Base-by-base conservation (phyloP, 2,113 vertebrate genomes). In the Potamarius usumacintae region DNA sequence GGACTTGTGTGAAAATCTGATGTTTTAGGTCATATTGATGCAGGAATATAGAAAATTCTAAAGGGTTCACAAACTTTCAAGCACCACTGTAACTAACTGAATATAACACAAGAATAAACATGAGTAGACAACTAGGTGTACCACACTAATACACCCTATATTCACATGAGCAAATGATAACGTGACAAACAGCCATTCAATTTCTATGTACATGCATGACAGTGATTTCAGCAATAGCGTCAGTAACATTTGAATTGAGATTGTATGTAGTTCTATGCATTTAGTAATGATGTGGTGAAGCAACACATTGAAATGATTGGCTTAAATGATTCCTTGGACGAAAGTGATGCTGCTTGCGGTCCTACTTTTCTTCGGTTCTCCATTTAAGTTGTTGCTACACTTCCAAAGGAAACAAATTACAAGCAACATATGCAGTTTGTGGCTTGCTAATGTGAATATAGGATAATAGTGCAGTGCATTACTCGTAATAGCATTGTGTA, bases 401-500 rank as follows among this genome's bases (percentile, higher is more conserved):
- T 18, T 9, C 18, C 53, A 80, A n/a, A 58, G 34, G 15, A 58
- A 53, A 58, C 53, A 57, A 57, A 58, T 80, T 80, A 30, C 78
- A 57, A 30, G 52, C 53, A 80, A 30, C 78, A 10, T 8, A 80
- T 80, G 78, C n/a, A 9, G 25, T 57, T 79, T 55, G 77, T 18
- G 52, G 52, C 14, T 79, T 79, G 52, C 53, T 78, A 53, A 25
- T 77, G 50, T 77, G 22, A 53, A n/a, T 77, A 77, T 80, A 80
- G 7, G n/a, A 53, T 80, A 80, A 79, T 27, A 57, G n/a, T 79
- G 52, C 25, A 17, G 77, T 27, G 4, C 2, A 15, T 57, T 27
- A 30, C 25, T 18, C n/a, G 52, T 55, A 79, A 55, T 57, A 57
- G 77, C 12, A 55, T 9, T 17, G 12, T 57, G n/a, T 30, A 57